Conservation (phyloP, 1,140 invertebrate genomes). For the Trissolcus basalis region DNA sequence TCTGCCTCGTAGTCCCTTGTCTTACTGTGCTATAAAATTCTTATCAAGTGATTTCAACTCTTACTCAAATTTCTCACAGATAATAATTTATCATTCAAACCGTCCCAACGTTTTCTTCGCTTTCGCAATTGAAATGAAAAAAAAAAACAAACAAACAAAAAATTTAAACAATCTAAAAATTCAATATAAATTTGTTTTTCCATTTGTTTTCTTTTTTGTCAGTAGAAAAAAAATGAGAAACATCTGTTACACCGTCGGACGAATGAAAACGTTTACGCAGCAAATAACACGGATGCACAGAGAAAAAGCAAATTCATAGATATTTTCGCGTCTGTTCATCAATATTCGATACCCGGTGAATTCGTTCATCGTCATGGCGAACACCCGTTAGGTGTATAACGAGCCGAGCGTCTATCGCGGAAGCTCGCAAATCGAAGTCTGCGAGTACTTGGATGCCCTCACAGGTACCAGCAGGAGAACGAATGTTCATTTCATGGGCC, state of each 20-base stretch:
- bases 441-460: constrained; percentile 18
- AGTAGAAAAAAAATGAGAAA: neutral
- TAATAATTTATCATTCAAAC: no score
- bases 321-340: neutral
- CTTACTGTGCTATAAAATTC: constrained; percentile 65
- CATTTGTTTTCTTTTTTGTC: no score
- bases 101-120: no score
- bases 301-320: neutral
- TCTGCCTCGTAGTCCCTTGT: constrained; percentile 62
- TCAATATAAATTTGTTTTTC: no score
- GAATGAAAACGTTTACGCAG: no score
- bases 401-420: constrained; percentile 13
- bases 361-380: constrained; percentile 5
- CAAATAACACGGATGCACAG: neutral
- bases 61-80: constrained; percentile 9
- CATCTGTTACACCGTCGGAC: neutral
- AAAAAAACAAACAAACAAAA: no score
- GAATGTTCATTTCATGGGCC: constrained; percentile 74
- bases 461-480: constrained; percentile 40
- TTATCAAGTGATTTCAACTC: constrained; percentile 58
- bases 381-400: constrained; percentile 6
- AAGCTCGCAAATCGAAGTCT: constrained; percentile 29
- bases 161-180: no score
- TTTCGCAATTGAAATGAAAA: no score
- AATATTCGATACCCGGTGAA: constrained; percentile 4